A percentile compares a stretch with the other conserved stretches of the same genome.
Evolutionary conservation across 2,797 vertebrate species (phyloP).

Genomic region (Ficedula albicollis): DNA sequence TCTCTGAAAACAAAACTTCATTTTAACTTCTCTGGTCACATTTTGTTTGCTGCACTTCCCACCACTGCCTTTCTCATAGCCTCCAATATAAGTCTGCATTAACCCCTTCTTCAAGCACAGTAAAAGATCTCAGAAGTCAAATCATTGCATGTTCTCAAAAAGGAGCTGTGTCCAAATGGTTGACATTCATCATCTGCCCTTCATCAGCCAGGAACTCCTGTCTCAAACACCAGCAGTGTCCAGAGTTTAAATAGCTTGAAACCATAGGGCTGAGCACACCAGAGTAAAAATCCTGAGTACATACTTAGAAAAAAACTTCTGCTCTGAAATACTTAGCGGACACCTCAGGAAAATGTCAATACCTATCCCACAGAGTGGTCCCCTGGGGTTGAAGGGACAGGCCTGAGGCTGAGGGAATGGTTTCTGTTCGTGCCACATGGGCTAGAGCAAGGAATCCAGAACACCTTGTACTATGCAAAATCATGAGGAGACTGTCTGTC

Average conservation of each 20-base stretch:
- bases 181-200: not conserved
- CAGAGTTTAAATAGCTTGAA: not conserved
- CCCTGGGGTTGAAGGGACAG: not conserved
- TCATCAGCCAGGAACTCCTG: not conserved
- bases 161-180: not conserved
- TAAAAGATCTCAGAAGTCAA: not conserved
- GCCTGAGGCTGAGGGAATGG: not conserved
- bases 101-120: not conserved
- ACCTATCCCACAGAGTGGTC: not conserved
- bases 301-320: not conserved
- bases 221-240: not conserved
- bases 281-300: not conserved
- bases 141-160: not conserved
- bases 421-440: not conserved
- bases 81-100: not conserved
- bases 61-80: not conserved
- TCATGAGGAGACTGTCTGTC: not conserved
- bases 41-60: not conserved
- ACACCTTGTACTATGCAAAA: not conserved
- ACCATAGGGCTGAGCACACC: not conserved
- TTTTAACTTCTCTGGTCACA: not conserved
- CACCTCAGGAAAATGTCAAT: not conserved
- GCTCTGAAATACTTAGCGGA: not conserved
- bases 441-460: not conserved
- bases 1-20: not conserved